phyloP scores from a whole-genome alignment of 1,140 invertebrate genomes.

The Drosophila aff. region DNA sequence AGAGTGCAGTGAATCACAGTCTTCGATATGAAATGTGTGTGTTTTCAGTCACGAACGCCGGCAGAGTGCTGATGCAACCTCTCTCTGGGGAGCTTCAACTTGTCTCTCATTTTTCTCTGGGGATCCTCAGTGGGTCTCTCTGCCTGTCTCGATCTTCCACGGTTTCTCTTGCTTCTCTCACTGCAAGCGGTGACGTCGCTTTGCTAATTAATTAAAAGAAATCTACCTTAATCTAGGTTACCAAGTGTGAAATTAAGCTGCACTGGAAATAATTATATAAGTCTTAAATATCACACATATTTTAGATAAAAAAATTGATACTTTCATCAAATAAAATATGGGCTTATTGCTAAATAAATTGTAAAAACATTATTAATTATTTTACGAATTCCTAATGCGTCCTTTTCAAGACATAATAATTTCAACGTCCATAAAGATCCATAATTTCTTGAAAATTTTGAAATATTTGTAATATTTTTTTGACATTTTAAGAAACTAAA shows the following conservation, averaged over 20 bases:
- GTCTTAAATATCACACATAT: too few relatives aligned
- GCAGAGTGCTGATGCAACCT: slow-evolving; percentile 17
- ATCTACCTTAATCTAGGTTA: slow-evolving; percentile 9
- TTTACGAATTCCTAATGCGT: too few relatives aligned
- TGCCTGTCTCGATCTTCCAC: background rate
- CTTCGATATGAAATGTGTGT: slow-evolving; percentile 50
- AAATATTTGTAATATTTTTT: too few relatives aligned
- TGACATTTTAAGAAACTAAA: too few relatives aligned
- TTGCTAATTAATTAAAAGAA: background rate
- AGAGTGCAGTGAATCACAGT: slow-evolving; percentile 57
- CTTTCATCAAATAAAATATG: too few relatives aligned
- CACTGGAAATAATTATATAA: background rate
- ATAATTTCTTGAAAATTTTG: too few relatives aligned
- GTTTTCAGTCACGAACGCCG: slow-evolving; percentile 67
- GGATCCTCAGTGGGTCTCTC: slow-evolving; percentile 1
- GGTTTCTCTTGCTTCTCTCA: background rate
- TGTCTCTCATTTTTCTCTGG: background rate
- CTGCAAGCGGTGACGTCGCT: slow-evolving; percentile 1
- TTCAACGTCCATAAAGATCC: too few relatives aligned
- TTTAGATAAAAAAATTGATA: too few relatives aligned
- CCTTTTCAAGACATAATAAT: too few relatives aligned
- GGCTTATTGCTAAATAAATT: too few relatives aligned
- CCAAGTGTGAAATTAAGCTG: slow-evolving; percentile 3
- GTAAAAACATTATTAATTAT: too few relatives aligned
- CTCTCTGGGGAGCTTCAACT: slow-evolving; percentile 14